A percentile compares a stretch with the other conserved stretches of the same genome.
Conservation (phyloP, 2,888 invertebrate genomes). For the Andrena bucephala region DNA sequence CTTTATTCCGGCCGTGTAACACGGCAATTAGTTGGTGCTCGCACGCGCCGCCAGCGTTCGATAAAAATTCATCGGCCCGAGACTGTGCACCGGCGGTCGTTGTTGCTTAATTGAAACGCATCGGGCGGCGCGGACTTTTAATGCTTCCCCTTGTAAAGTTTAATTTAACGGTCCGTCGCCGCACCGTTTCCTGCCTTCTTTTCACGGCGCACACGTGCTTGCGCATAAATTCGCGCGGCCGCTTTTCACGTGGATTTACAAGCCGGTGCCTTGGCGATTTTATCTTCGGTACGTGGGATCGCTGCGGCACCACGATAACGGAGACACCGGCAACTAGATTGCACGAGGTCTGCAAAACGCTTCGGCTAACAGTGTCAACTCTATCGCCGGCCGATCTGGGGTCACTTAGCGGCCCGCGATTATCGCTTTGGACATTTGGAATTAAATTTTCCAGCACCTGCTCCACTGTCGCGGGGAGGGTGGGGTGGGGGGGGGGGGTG, state of each 20-base stretch:
- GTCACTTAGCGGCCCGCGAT: neutral
- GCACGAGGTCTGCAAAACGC: neutral
- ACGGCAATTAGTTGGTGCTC: slow-evolving; percentile 38
- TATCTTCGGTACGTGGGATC: neutral
- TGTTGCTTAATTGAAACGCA: slow-evolving; percentile 49
- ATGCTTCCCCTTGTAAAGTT: slow-evolving; percentile 5
- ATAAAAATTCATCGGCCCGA: slow-evolving; percentile 43
- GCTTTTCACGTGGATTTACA: neutral
- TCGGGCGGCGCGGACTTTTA: slow-evolving; percentile 1
- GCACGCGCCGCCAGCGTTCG: neutral
- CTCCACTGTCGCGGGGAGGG: too few relatives aligned
- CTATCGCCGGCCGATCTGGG: neutral
- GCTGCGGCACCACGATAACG: neutral
- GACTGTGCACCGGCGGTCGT: slow-evolving; percentile 1
- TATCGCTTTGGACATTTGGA: too few relatives aligned
- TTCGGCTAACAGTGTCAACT: neutral
- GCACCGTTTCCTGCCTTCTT: neutral
- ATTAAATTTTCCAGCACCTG: too few relatives aligned
- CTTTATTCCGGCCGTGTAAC: slow-evolving; percentile 22
- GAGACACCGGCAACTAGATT: neutral
- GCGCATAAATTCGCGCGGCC: slow-evolving; percentile 28
- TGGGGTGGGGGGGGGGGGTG: too few relatives aligned
- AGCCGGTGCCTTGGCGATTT: neutral
- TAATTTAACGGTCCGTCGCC: slow-evolving; percentile 13
- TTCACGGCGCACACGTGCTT: slow-evolving; percentile 9